phyloP scores from a whole-genome alignment of 2,888 invertebrate genomes.

The Apamea monoglypha region DNA sequence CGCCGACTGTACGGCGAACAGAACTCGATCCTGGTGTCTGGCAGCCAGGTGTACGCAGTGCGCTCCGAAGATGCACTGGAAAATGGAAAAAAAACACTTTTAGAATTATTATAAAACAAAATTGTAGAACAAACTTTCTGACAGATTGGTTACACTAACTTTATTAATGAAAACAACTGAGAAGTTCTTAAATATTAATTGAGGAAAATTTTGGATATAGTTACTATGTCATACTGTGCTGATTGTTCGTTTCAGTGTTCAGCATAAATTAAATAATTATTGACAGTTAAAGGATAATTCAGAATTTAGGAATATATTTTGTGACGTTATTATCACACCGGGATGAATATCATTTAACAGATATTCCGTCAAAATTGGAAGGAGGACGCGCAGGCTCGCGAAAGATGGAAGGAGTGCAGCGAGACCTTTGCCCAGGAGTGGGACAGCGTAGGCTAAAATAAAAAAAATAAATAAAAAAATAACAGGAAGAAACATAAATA shows the following conservation, averaged over 20 bases:
- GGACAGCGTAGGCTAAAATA: no score
- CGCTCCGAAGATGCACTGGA: conserved; percentile 89
- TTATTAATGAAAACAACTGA: not conserved
- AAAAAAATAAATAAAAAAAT: no score
- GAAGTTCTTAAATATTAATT: not conserved
- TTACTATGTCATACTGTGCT: not conserved
- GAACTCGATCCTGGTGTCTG: conserved; percentile 88
- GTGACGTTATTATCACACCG: not conserved
- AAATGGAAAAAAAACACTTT: conserved; percentile 68
- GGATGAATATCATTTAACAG: not conserved
- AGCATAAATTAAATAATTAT: not conserved
- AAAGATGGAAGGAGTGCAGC: no score
- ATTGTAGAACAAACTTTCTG: not conserved
- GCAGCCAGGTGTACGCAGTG: conserved; percentile 90
- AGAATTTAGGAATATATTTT: not conserved
- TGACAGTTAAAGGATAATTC: not conserved
- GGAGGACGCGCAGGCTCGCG: no score
- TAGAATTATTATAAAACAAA: not conserved
- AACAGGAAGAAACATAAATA: not conserved
- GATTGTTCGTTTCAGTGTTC: not conserved
- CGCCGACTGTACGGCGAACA: conserved; percentile 85
- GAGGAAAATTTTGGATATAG: not conserved
- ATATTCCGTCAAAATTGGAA: no score
- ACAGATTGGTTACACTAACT: no score
- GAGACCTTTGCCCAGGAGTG: no score